A percentile compares a stretch with the other conserved stretches of the same genome.
phyloP scores from a whole-genome alignment of 2,113 vertebrate genomes.

The Cromileptes altivelis region DNA sequence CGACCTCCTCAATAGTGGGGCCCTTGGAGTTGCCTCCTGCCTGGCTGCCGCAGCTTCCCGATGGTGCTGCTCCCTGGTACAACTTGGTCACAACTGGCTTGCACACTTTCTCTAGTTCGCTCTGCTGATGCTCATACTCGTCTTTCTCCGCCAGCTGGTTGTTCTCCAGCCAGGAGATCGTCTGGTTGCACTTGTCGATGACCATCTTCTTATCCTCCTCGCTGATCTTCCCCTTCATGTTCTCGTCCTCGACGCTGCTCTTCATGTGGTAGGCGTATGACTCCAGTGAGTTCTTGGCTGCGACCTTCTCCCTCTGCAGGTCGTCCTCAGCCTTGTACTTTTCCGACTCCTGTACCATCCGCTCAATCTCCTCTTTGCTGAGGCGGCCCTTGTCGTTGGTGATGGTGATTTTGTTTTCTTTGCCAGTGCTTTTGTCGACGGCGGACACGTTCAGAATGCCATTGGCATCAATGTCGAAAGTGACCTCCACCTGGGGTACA shows the following conservation, averaged over 20 bases:
- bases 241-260: conserved; percentile 76
- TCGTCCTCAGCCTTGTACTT: conserved; percentile 80
- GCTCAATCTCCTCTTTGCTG: conserved; percentile 79
- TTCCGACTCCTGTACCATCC: conserved; percentile 79
- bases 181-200: conserved; percentile 77
- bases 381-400: conserved; percentile 80
- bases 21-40: conserved; percentile 62
- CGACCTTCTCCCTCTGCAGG: conserved; percentile 71
- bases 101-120: conserved; percentile 77
- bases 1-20: conserved; percentile 80
- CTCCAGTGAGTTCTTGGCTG: conserved; percentile 77
- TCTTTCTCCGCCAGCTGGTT: conserved; percentile 82
- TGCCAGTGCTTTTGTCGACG: conserved; percentile 76
- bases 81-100: conserved; percentile 76
- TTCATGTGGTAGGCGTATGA: conserved; percentile 79
- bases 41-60: conserved; percentile 58
- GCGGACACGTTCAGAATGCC: conserved; percentile 79
- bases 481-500: conserved; percentile 76
- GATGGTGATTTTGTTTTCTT: conserved; percentile 83
- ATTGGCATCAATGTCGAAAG: conserved; percentile 78
- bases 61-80: conserved; percentile 66
- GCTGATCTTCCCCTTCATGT: conserved; percentile 73
- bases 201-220: conserved; percentile 77
- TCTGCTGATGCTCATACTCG: conserved; percentile 77
- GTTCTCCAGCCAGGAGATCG: conserved; percentile 78